Evolutionary conservation across 2,888 invertebrate genomes (phyloP).

Genomic region (Drosophila anomalata): DNA sequence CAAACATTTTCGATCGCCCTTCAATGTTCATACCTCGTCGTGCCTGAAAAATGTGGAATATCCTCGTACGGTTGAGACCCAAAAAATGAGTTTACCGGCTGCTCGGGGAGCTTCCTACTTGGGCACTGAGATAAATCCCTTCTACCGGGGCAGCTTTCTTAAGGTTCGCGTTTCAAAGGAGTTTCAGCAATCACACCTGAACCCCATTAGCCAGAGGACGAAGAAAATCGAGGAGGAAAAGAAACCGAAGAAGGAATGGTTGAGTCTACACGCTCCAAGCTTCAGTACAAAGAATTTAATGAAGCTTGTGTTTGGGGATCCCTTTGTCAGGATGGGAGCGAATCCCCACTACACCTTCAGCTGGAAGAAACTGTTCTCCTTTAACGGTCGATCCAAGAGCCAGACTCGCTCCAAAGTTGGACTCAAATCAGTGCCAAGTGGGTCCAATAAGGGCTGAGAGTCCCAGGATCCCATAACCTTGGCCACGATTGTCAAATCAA

Average conservation of each 20-base stretch:
- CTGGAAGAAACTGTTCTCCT: conserved; percentile 19
- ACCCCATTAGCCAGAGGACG: conserved; percentile 1
- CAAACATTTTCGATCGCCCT: neutral
- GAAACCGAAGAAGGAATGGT: neutral
- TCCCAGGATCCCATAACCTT: neutral
- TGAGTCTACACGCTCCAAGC: too few relatives aligned
- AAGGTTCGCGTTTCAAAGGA: conserved; percentile 8
- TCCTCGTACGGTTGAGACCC: neutral
- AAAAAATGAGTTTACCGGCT: neutral
- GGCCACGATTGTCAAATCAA: conserved; percentile 8
- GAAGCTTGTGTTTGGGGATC: conserved; percentile 10
- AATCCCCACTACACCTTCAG: neutral
- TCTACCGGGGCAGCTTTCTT: conserved; percentile 53
- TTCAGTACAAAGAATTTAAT: neutral
- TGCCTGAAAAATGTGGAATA: neutral
- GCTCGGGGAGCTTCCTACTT: neutral
- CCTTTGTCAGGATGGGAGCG: neutral
- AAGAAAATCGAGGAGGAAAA: neutral
- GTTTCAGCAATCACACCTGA: neutral
- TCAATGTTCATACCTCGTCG: neutral
- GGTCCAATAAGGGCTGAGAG: neutral
- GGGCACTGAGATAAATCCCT: conserved; percentile 20
- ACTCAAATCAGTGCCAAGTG: too few relatives aligned
- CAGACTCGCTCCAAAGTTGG: neutral
- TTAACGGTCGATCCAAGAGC: neutral